phyloP scores from a whole-genome alignment of 2,888 invertebrate species.

The Agrotis exclamationis region DNA sequence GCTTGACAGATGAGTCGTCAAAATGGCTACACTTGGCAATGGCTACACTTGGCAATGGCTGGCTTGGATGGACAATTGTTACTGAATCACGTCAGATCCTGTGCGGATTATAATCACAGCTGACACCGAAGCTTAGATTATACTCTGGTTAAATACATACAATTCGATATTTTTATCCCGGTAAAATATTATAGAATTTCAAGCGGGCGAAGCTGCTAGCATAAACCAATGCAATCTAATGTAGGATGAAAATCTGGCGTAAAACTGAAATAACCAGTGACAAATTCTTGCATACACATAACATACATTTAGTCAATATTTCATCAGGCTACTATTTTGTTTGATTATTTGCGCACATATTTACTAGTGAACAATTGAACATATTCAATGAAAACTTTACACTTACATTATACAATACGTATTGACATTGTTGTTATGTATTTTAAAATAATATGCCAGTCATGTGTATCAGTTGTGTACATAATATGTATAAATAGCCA shows the following conservation, averaged over 20 bases:
- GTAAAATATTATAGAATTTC: too few relatives aligned
- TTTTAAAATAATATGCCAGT: conserved; percentile 20
- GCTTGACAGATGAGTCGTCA: too few relatives aligned
- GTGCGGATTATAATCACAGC: too few relatives aligned
- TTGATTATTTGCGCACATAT: conserved; percentile 20
- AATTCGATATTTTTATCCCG: too few relatives aligned
- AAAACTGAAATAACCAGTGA: conserved; percentile 12
- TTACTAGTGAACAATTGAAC: not conserved
- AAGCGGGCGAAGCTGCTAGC: too few relatives aligned
- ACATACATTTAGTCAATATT: conserved; percentile 7
- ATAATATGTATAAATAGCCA: not conserved
- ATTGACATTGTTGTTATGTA: conserved; percentile 17
- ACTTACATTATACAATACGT: not conserved
- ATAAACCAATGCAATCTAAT: not conserved
- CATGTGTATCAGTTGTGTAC: conserved; percentile 13
- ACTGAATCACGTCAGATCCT: too few relatives aligned
- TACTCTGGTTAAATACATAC: too few relatives aligned
- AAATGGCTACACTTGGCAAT: too few relatives aligned
- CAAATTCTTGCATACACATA: conserved; percentile 17
- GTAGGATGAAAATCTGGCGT: conserved; percentile 1
- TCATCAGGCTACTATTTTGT: conserved; percentile 2
- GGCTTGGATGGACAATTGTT: too few relatives aligned
- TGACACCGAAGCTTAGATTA: too few relatives aligned
- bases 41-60: too few relatives aligned
- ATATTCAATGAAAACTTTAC: conserved; percentile 26